A percentile compares a stretch with the other conserved stretches of the same genome.
These are phyloP conservation scores for Rhyacophila evoluta DNA, from an alignment of 2,888 invertebrate genomes.

Conservation along the genomic window DNA sequence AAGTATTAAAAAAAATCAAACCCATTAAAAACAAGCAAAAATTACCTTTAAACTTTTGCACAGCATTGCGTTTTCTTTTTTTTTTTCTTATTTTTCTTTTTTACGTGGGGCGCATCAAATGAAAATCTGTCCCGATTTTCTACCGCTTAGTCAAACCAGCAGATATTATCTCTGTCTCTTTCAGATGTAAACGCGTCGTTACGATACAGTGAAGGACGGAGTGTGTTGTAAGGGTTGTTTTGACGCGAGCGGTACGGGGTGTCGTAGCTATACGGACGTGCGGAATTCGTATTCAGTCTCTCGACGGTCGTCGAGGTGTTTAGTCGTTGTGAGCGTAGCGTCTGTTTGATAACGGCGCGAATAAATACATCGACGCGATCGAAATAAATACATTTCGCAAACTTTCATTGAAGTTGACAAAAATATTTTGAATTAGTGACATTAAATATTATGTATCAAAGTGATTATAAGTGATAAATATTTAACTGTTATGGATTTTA, in stretches of 20 bases:
- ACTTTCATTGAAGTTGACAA: neutral
- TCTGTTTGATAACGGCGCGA: slow-evolving; percentile 56
- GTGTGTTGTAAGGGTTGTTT: slow-evolving; percentile 45
- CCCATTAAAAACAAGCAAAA: slow-evolving; percentile 62
- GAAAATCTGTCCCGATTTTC: slow-evolving; percentile 50
- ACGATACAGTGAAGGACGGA: slow-evolving; percentile 62
- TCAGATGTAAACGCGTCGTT: slow-evolving; percentile 56
- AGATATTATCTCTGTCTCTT: slow-evolving; percentile 36
- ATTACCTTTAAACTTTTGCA: slow-evolving; percentile 39
- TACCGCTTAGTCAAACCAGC: neutral
- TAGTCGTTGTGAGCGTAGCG: slow-evolving; percentile 61
- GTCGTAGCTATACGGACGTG: slow-evolving; percentile 53
- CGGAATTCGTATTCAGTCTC: slow-evolving; percentile 64
- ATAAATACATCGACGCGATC: slow-evolving; percentile 9
- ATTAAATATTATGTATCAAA: neutral
- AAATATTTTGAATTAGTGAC: neutral
- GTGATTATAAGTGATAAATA: neutral
- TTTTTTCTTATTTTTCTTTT: slow-evolving; percentile 39
- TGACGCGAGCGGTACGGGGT: slow-evolving; percentile 59
- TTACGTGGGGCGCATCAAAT: slow-evolving; percentile 38
- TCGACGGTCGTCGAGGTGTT: slow-evolving; percentile 74
- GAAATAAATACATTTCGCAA: neutral
- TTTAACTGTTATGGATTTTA: neutral
- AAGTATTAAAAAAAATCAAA: slow-evolving; percentile 64
- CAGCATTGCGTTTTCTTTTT: slow-evolving; percentile 30